Base-by-base conservation (phyloP, 2,113 vertebrate genomes). In the Laticauda colubrina region DNA sequence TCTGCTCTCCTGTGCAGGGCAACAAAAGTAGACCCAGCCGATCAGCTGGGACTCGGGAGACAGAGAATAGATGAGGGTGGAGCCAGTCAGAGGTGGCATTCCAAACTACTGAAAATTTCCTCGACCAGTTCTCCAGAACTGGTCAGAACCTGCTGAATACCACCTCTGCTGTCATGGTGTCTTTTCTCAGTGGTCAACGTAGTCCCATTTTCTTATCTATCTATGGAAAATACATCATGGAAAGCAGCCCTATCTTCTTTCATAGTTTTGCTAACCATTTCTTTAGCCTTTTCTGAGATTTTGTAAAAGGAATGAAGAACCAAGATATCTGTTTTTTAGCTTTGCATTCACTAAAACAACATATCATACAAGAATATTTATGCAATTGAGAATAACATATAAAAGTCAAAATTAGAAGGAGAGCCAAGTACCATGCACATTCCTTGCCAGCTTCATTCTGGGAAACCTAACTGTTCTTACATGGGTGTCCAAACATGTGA, bases 361-460 rank as follows among this genome's bases (percentile, higher is more conserved):
- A 2, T 85, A 0, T 64, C 75, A 92, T 94, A 26, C 26, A 94
- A 51, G 93, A 48, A 0, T 20, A 88, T 57, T 0, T 0, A 57
- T 55, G 29, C 18, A 92, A 69, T 90, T 89, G 43, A 91, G 55
- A 55, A 55, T 4, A 48, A 9, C 0, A 23, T 14, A 39, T 89
- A 24, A 86, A 86, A 48, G 9, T 92, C 88, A 95, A 95, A 53
- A 0, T 18, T 90, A 34, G 57, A 94, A 53, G 9, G 1, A 3
- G 69, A 93, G 92, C 89, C 94, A 94, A 95, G 26, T 18, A 61
- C 93, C 93, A 88, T 92, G 59, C 7, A 0, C 86, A 95, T 95
- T 96, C 96, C 93, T 95, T 95, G 95, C 96, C 95, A 94, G 90
- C 90, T 93, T 96, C 57, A 1, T 97, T 95, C 97, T 97, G 97